These are phyloP conservation scores for Pseudolaguvia tuberculata DNA, from an alignment of 2,113 vertebrate species.

Conservation along the genomic window DNA sequence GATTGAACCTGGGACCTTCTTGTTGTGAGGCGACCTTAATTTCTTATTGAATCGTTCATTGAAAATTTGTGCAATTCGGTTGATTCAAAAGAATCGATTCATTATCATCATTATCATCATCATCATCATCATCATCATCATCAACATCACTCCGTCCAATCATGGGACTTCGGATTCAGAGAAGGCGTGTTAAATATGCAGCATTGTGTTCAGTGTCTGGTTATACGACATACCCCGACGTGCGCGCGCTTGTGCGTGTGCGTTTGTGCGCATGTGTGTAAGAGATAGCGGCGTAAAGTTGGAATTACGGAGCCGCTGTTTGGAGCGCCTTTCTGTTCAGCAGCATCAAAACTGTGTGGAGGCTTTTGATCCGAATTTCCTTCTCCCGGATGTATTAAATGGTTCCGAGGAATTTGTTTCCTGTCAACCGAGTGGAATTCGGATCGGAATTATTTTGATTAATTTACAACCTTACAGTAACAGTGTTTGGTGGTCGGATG, in stretches of 20 bases:
- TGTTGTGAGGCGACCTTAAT: too few species aligned
- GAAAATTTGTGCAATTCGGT: background rate
- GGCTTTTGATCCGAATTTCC: background rate
- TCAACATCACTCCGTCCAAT: background rate
- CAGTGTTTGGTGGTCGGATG: background rate
- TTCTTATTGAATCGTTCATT: background rate
- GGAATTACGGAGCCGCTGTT: slow-evolving; percentile 8
- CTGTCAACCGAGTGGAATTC: background rate
- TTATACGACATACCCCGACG: background rate
- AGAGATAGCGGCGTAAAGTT: background rate
- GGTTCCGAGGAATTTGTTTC: background rate
- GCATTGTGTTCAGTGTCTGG: background rate
- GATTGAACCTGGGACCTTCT: too few species aligned
- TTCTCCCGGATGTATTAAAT: background rate
- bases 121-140: background rate
- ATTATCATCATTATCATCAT: background rate
- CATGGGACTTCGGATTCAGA: background rate
- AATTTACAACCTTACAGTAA: background rate
- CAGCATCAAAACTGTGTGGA: background rate
- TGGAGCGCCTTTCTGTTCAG: background rate
- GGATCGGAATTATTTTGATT: background rate
- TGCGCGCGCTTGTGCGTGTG: too few species aligned
- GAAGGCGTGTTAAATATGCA: background rate
- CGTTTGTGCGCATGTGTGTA: background rate
- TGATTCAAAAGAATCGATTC: slow-evolving; percentile 11